Conservation (phyloP, 92 coral and sea anemone species). For the Anthopleura xanthogrammica region DNA sequence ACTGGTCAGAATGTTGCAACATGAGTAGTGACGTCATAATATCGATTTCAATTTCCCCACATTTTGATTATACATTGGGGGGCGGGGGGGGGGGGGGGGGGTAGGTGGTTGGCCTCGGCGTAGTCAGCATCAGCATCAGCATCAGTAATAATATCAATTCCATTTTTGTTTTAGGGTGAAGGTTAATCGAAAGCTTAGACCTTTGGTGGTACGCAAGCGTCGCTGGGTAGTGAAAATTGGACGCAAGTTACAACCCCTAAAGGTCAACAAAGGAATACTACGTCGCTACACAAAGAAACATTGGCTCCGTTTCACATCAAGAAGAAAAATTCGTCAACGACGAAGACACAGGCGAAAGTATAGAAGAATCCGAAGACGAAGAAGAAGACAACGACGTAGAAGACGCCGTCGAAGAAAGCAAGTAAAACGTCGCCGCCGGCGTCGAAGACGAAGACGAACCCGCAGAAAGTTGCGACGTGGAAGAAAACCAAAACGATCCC, state of each 20-base stretch:
- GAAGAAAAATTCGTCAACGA: conserved; percentile 9
- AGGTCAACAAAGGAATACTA: conserved; percentile 3
- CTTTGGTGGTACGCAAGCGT: background rate
- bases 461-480: conserved; percentile 14
- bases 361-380: background rate
- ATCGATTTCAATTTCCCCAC: no score
- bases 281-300: background rate
- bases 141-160: background rate
- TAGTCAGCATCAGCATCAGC: no score
- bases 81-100: no score
- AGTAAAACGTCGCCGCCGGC: background rate
- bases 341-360: conserved; percentile 1
- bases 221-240: background rate
- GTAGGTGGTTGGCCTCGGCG: no score
- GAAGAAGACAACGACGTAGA: conserved; percentile 6
- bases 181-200: background rate
- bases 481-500: background rate
- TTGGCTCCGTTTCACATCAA: conserved; percentile 3
- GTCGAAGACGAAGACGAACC: background rate
- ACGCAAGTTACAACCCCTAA: background rate
- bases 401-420: background rate
- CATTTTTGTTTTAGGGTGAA: background rate
- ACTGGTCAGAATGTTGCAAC: no score
- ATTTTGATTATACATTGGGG: no score
- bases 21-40: no score